Percentiles rank a stretch among this genome's conserved stretches.
Conservation (phyloP, 2,797 vertebrate species). For the Microctenopoma lineatum region DNA sequence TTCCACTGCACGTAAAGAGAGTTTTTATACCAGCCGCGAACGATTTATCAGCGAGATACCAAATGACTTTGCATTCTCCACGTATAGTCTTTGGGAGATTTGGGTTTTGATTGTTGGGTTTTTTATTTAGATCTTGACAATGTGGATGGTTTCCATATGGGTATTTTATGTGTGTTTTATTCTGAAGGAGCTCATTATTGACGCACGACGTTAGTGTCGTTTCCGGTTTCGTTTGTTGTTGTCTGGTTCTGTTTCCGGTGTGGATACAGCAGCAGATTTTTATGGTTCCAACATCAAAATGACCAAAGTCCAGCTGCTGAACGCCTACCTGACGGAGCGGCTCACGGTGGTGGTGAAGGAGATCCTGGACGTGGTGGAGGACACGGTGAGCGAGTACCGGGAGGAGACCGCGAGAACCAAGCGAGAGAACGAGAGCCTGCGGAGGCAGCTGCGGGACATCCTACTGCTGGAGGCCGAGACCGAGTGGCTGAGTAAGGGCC, state of each 20-base stretch:
- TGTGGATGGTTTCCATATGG: too few relatives aligned
- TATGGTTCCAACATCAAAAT: constrained; percentile 70
- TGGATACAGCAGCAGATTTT: constrained; percentile 28
- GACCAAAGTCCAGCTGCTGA: constrained; percentile 81
- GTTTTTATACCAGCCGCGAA: too few relatives aligned
- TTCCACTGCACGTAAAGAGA: too few relatives aligned
- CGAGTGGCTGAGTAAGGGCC: constrained; percentile 69
- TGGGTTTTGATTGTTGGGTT: too few relatives aligned
- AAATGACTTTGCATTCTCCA: too few relatives aligned
- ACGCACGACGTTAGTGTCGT: rapidly evolving
- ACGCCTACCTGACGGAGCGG: constrained; percentile 80
- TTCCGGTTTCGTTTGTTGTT: constrained; percentile 56
- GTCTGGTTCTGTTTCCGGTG: constrained; percentile 43
- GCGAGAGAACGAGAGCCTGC: constrained; percentile 81
- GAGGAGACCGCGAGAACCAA: constrained; percentile 77
- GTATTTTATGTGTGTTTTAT: constrained; percentile 19
- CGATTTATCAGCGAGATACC: too few relatives aligned
- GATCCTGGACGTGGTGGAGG: constrained; percentile 81
- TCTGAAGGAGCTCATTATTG: constrained; percentile 24
- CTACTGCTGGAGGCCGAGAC: constrained; percentile 77
- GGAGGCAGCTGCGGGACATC: constrained; percentile 81
- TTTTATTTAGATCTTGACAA: too few relatives aligned
- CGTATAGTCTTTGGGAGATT: too few relatives aligned
- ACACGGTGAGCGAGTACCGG: constrained; percentile 82
- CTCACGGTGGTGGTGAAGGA: constrained; percentile 80